Conservation (phyloP, 2,888 invertebrate genomes). For the Drosophila mulleri region DNA sequence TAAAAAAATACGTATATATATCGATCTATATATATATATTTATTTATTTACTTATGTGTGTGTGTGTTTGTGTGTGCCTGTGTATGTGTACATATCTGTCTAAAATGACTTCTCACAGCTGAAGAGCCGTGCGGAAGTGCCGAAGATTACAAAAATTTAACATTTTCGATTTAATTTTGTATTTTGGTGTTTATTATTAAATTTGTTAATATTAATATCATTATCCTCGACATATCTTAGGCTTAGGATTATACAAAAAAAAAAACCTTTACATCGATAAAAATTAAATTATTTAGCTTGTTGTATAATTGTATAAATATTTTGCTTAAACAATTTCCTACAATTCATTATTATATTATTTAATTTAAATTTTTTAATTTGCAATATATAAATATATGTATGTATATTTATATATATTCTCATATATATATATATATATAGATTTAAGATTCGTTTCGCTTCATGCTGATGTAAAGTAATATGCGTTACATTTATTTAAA, state of each 20-base stretch:
- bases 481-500: conserved; percentile 70
- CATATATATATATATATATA: not conserved
- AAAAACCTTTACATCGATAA: conserved; percentile 64
- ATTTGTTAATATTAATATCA: conserved; percentile 46
- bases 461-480: conserved; percentile 70
- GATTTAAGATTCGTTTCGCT: conserved; percentile 64
- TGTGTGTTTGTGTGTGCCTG: not conserved
- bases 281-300: conserved; percentile 55
- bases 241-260: conserved; percentile 55
- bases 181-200: conserved; percentile 19
- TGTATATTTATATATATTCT: conserved; percentile 12
- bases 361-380: conserved; percentile 22
- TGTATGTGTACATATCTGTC: conserved; percentile 28
- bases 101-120: conserved; percentile 52
- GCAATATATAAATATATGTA: conserved; percentile 19
- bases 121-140: conserved; percentile 38
- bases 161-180: conserved; percentile 11
- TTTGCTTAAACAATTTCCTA: conserved; percentile 72
- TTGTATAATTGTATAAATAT: conserved; percentile 73
- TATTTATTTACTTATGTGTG: conserved; percentile 3
- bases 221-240: conserved; percentile 36
- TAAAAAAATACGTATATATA: conserved; percentile 16
- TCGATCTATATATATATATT: conserved; percentile 7
- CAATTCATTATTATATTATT: conserved; percentile 29
- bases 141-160: conserved; percentile 44